Evolutionary conservation across 2,113 vertebrate species (phyloP).

Genomic region (Aix galericulata): DNA sequence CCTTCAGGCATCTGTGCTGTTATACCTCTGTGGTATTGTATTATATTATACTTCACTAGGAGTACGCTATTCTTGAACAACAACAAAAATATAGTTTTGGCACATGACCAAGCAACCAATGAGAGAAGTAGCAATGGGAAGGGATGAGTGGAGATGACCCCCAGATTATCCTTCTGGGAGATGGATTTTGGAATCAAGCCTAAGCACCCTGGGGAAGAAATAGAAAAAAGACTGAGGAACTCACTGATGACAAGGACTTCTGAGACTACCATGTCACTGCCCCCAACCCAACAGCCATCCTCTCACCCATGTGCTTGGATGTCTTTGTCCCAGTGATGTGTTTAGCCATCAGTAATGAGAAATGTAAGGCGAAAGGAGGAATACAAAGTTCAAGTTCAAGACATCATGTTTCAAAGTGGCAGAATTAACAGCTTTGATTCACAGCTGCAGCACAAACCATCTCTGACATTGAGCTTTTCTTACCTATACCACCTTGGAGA

Average conservation of each 20-base stretch:
- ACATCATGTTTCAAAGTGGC: neutral
- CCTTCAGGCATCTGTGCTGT: neutral
- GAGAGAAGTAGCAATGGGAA: neutral
- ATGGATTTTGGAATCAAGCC: neutral
- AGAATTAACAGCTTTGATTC: neutral
- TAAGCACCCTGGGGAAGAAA: neutral
- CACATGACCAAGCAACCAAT: neutral
- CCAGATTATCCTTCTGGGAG: neutral
- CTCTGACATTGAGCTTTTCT: neutral
- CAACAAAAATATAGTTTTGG: neutral
- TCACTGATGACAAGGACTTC: neutral
- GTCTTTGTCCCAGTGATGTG: neutral
- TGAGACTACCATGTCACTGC: neutral
- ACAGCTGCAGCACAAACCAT: neutral
- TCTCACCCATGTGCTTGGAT: neutral
- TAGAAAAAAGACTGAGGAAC: neutral
- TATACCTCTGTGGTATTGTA: neutral
- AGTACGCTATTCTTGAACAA: neutral
- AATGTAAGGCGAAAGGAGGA: neutral
- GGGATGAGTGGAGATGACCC: neutral
- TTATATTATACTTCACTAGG: neutral
- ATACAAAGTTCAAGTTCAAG: neutral
- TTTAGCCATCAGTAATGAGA: neutral
- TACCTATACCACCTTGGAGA: neutral
- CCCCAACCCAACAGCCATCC: neutral